A percentile compares a stretch with the other conserved stretches of the same genome.
phyloP scores from a whole-genome alignment of 2,113 vertebrate species.

The Percopsis transmontana region DNA sequence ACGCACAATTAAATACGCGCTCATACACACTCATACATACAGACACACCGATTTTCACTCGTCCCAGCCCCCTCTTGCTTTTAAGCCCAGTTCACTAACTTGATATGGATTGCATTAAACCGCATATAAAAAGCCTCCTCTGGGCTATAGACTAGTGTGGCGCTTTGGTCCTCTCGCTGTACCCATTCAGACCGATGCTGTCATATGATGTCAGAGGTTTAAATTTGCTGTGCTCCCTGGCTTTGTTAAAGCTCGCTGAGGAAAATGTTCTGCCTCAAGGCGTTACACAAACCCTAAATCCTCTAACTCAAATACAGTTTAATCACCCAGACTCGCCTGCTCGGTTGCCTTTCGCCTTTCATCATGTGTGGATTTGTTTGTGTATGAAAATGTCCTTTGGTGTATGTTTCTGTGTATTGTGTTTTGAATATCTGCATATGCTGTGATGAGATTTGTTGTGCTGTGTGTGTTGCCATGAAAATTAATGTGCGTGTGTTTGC shows the following conservation, averaged over 20 bases:
- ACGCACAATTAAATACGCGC: neutral
- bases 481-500: neutral
- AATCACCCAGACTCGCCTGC: neutral
- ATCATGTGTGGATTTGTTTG: neutral
- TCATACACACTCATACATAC: neutral
- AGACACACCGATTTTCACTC: neutral
- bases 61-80: neutral
- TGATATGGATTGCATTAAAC: constrained; percentile 1
- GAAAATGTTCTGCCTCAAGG: neutral
- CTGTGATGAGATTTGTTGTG: neutral
- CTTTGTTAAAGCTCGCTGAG: neutral
- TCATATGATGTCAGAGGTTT: neutral
- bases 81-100: constrained; percentile 1
- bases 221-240: neutral
- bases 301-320: neutral
- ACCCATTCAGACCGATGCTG: neutral
- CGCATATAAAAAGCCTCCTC: constrained; percentile 1
- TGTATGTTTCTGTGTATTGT: too few relatives aligned
- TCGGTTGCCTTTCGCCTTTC: neutral
- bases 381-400: too few relatives aligned
- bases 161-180: neutral
- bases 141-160: neutral
- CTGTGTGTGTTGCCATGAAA: too few relatives aligned
- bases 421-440: neutral
- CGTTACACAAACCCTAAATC: neutral